These are phyloP conservation scores for Valencia hispanica DNA, from an alignment of 2,797 vertebrate species.

Conservation along the genomic window DNA sequence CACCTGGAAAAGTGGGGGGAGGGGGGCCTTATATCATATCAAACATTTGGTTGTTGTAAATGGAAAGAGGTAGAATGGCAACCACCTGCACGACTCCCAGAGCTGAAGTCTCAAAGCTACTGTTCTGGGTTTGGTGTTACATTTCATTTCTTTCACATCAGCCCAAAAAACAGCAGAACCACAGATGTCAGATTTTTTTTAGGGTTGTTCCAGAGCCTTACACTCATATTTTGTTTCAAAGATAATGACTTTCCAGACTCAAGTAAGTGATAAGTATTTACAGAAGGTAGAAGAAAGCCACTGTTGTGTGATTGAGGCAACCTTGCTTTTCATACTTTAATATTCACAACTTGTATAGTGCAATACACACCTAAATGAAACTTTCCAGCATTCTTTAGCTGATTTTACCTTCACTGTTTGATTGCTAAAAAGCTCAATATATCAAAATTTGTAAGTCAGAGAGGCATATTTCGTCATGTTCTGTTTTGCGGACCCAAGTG, in stretches of 20 bases:
- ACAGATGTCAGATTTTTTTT: conserved; percentile 41
- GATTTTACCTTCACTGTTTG: neutral
- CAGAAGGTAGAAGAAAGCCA: conserved; percentile 18
- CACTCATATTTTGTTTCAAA: conserved; percentile 38
- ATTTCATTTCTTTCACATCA: conserved; percentile 57
- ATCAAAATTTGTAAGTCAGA: neutral
- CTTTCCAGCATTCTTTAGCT: neutral
- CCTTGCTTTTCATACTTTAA: conserved; percentile 6
- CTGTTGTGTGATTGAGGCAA: neutral
- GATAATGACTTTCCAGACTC: conserved; percentile 54
- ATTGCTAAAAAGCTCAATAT: neutral
- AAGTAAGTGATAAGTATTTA: conserved; percentile 39
- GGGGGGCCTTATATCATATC: conserved; percentile 34
- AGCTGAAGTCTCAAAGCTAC: conserved; percentile 65
- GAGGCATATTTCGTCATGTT: neutral
- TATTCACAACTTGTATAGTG: neutral
- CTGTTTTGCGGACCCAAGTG: too few species aligned
- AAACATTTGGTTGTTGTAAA: conserved; percentile 42
- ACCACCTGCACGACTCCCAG: conserved; percentile 30
- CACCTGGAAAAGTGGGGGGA: conserved; percentile 31
- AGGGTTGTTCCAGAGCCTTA: conserved; percentile 34
- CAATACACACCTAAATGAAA: neutral
- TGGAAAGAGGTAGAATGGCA: conserved; percentile 63
- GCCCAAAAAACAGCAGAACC: conserved; percentile 32
- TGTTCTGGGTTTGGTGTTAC: conserved; percentile 66